phyloP scores from a whole-genome alignment of 1,140 invertebrate genomes.

The Aphaenogaster rudis region DNA sequence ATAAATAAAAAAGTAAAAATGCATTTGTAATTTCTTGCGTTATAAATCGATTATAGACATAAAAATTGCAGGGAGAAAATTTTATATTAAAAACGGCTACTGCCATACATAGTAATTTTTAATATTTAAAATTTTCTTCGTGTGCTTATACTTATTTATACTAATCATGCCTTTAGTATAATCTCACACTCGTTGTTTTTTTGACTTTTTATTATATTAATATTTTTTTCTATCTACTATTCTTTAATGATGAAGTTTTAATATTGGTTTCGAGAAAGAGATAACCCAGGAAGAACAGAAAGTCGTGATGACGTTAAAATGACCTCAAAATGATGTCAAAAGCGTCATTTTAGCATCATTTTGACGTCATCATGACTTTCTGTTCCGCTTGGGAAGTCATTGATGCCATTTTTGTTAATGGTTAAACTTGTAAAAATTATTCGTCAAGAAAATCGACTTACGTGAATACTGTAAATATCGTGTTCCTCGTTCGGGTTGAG shows the following conservation, averaged over 20 bases:
- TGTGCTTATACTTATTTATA: not conserved
- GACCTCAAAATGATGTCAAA: too few relatives aligned
- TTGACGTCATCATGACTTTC: too few relatives aligned
- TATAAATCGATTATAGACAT: not conserved
- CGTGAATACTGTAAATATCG: conserved; percentile 90
- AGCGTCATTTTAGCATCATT: too few relatives aligned
- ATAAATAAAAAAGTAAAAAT: not conserved
- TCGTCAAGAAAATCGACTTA: conserved; percentile 83
- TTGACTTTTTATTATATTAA: not conserved
- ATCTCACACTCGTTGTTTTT: not conserved
- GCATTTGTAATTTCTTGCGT: not conserved
- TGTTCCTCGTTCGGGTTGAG: conserved; percentile 94
- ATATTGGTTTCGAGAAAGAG: not conserved
- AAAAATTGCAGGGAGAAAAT: not conserved
- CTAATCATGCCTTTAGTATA: not conserved
- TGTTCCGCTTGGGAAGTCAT: too few relatives aligned
- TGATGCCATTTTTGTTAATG: not conserved
- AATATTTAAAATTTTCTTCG: too few relatives aligned
- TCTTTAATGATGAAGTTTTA: conserved; percentile 7
- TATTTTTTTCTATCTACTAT: not conserved
- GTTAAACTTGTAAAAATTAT: conserved; percentile 9
- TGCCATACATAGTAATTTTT: too few relatives aligned
- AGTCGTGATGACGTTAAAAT: too few relatives aligned
- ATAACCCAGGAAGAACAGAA: too few relatives aligned
- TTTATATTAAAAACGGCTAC: too few relatives aligned